A percentile compares a stretch with the other conserved stretches of the same genome.
phyloP scores from a whole-genome alignment of 2,888 invertebrate species.

The Dascillus cervinus region DNA sequence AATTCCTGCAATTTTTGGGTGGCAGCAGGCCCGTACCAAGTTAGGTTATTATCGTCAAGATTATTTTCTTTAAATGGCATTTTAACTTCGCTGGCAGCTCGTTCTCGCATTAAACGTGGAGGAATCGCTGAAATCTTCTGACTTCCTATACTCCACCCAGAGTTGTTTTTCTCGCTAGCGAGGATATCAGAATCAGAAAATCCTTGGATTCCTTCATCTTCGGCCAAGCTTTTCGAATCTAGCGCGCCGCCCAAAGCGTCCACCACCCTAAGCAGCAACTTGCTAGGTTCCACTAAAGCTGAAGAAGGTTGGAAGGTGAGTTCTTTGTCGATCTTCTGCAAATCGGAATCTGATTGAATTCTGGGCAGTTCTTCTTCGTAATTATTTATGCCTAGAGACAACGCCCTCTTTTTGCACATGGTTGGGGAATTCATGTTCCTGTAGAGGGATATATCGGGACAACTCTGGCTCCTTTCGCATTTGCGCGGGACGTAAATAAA shows the following conservation, averaged over 20 bases:
- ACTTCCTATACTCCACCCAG: slow-evolving; percentile 49
- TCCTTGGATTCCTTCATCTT: slow-evolving; percentile 53
- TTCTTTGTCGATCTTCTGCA: slow-evolving; percentile 69
- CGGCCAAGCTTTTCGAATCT: slow-evolving; percentile 36
- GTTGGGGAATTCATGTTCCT: slow-evolving; percentile 43
- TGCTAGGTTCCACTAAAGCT: slow-evolving; percentile 66
- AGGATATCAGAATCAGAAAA: slow-evolving; percentile 69
- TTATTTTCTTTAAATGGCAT: slow-evolving; percentile 37
- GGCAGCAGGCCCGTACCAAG: slow-evolving; percentile 63
- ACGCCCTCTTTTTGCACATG: slow-evolving; percentile 47
- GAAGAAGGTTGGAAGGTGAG: slow-evolving; percentile 62
- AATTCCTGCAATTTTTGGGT: slow-evolving; percentile 52
- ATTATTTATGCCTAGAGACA: slow-evolving; percentile 50
- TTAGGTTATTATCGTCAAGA: slow-evolving; percentile 45
- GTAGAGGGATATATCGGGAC: slow-evolving; percentile 64
- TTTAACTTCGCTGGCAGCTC: slow-evolving; percentile 55
- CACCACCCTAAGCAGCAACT: slow-evolving; percentile 68
- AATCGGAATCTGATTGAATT: slow-evolving; percentile 71
- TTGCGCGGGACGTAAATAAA: slow-evolving; percentile 40
- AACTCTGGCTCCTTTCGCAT: slow-evolving; percentile 52
- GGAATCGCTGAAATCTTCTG: slow-evolving; percentile 37
- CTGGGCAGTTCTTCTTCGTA: slow-evolving; percentile 42
- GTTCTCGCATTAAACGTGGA: slow-evolving; percentile 42
- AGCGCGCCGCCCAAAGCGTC: slow-evolving; percentile 62
- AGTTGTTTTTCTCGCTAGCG: slow-evolving; percentile 52